Percentiles rank a stretch among this genome's conserved stretches.
These are phyloP conservation scores for Emys orbicularis DNA, from an alignment of 2,797 vertebrate genomes.

Conservation along the genomic window DNA sequence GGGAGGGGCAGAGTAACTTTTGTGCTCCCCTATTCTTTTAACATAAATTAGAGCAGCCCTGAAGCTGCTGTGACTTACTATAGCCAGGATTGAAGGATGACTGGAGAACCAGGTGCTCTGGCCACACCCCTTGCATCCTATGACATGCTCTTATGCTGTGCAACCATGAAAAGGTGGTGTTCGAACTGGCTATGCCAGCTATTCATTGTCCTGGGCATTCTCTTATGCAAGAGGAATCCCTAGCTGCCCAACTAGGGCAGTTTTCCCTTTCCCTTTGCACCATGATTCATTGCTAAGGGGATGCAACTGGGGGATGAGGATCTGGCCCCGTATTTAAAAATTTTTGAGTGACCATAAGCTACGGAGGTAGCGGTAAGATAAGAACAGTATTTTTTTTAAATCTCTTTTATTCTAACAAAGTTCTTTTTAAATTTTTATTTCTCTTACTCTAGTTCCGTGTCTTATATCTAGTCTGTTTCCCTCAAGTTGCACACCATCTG, in stretches of 20 bases:
- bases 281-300: background rate
- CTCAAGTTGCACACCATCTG: conserved; percentile 18
- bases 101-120: background rate
- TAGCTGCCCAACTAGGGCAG: background rate
- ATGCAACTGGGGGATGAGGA: background rate
- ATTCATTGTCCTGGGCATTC: background rate
- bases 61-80: background rate
- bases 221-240: background rate
- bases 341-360: background rate
- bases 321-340: background rate
- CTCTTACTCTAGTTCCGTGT: background rate
- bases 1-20: background rate
- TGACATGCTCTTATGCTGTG: background rate
- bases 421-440: conserved; percentile 14
- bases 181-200: background rate
- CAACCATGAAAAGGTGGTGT: background rate
- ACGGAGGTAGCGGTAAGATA: background rate
- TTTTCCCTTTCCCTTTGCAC: background rate
- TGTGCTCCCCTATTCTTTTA: background rate
- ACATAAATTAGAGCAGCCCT: background rate
- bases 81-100: background rate
- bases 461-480: background rate
- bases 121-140: background rate
- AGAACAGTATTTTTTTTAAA: background rate
- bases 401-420: background rate